A percentile compares a stretch with the other conserved stretches of the same genome.
Conservation (phyloP, 2,113 vertebrate genomes). For the Upupa epops region DNA sequence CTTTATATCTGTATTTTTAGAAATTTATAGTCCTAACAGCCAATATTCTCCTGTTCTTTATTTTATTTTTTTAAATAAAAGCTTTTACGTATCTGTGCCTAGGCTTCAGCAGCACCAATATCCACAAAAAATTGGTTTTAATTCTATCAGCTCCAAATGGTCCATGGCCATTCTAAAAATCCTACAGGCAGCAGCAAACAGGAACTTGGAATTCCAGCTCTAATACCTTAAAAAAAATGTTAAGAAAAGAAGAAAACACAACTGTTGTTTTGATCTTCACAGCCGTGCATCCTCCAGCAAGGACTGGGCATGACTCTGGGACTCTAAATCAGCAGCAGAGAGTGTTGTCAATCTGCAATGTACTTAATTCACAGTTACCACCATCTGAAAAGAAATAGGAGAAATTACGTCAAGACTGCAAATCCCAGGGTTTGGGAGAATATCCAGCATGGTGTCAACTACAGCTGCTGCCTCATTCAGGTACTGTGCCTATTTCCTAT, state of each 20-base stretch:
- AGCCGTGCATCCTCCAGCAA: neutral
- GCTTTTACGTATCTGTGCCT: neutral
- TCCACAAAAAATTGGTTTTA: neutral
- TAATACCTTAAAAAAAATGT: neutral
- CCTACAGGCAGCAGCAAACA: neutral
- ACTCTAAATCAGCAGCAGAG: neutral
- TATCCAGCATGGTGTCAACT: rapidly evolving
- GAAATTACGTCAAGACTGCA: neutral
- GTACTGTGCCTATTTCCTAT: neutral
- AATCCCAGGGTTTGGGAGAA: neutral
- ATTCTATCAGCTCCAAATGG: neutral
- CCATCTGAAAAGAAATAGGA: neutral
- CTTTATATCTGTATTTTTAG: neutral
- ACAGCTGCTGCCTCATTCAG: neutral
- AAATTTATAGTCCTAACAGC: neutral
- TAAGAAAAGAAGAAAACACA: slow-evolving; percentile 11
- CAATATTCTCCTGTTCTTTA: neutral
- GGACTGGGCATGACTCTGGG: neutral
- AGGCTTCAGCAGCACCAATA: neutral
- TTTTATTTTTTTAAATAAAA: neutral
- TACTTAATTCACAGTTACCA: neutral
- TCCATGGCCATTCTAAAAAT: neutral
- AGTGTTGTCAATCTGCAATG: neutral
- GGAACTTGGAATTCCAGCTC: neutral
- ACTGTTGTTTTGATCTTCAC: neutral